Evolutionary conservation across 2,888 invertebrate genomes (phyloP), one percentile per base, ranked within the genome.

Genomic region (Sipha maydis): DNA sequence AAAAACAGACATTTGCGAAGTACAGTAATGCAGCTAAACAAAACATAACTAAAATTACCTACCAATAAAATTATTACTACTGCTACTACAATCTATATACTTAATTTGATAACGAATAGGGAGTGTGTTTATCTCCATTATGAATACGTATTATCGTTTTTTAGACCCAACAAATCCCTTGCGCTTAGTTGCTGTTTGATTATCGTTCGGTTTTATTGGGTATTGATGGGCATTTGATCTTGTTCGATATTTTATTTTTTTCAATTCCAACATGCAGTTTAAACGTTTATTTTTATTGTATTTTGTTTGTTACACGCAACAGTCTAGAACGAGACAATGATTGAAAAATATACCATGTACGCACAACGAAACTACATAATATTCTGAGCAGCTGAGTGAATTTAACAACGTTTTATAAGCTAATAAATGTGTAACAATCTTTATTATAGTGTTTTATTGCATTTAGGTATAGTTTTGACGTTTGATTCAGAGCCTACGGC

Each of bases 171-270:
- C 73, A 75, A 75, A 75, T 41, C 38, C 67, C 19, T 28, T 19
- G n/a, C 14, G 41, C n/a, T 69, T 19, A 41, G 41, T 41, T 41
- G n/a, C n/a, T 14, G 71, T 54, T 83, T 83, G 83, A 83, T 71
- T 71, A 31, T 28, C 5, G n/a, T 76, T 41, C 61, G 28, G 56
- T 84, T 84, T 84, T 84, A 76, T 61, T 5, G 75, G 38, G 61
- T 28, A 38, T 41, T 28, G 61, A 76, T 28, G 61, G 38, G 38
- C 38, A 14, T 61, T 84, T 34, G 56, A 84, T 41, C 38, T 21
- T 14, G 34, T 73, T 34, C 73, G 31, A 73, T 73, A 56, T 84
- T 84, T 84, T 84, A 84, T 84, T 34, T 38, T 34, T 34, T 76
- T 14, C 75, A 61, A 76, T 84, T 76, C 61, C 1, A 61, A 21